Percentiles rank a stretch among this genome's conserved stretches.
These are phyloP conservation scores for Phorcus lineatus DNA, from an alignment of 2,888 invertebrate genomes.

Conservation along the genomic window DNA sequence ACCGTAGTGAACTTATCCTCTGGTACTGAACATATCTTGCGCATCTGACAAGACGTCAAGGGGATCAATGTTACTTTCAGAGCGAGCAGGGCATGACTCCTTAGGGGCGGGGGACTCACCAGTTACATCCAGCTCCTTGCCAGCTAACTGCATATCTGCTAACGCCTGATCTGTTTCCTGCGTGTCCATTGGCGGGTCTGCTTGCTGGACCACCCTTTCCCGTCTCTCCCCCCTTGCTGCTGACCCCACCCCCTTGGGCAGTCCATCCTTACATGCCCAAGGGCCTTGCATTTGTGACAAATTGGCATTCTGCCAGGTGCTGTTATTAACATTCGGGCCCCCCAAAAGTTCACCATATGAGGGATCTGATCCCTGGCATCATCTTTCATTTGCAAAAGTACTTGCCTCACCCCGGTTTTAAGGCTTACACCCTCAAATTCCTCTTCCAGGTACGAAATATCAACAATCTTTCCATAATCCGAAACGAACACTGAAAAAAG, in stretches of 20 bases:
- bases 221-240: too few species aligned
- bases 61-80: too few species aligned
- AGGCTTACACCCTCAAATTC: neutral
- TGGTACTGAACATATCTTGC: too few species aligned
- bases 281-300: neutral
- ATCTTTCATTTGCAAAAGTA: neutral
- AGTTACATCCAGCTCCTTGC: too few species aligned
- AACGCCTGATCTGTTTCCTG: neutral
- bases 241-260: too few species aligned
- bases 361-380: neutral
- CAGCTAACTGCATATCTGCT: too few species aligned
- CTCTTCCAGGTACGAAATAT: neutral
- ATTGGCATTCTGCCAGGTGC: neutral
- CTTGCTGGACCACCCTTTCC: too few species aligned
- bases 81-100: too few species aligned
- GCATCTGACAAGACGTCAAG: too few species aligned
- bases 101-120: too few species aligned
- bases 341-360: neutral
- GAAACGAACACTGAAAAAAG: neutral
- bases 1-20: too few species aligned
- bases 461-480: neutral
- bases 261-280: neutral
- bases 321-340: neutral
- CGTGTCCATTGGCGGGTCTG: too few species aligned
- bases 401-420: neutral